These are phyloP conservation scores for Dendrolimus houi DNA, from an alignment of 2,888 invertebrate genomes.

Conservation along the genomic window DNA sequence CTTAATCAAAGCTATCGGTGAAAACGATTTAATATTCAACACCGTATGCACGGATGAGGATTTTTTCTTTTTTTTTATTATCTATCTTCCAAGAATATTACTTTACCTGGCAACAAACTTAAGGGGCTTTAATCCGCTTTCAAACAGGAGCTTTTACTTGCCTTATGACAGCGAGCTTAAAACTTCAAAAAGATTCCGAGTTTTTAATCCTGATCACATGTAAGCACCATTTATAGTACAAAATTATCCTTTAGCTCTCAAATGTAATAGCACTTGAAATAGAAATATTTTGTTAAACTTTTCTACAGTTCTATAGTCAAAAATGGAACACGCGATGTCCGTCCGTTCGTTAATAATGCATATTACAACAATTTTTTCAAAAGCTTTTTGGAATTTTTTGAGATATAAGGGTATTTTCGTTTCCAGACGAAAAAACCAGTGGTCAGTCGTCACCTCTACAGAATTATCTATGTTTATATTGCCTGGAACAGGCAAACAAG, in stretches of 20 bases:
- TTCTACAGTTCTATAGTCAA: too few relatives aligned
- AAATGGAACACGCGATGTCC: too few relatives aligned
- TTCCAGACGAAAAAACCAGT: too few relatives aligned
- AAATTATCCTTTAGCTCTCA: slow-evolving; percentile 3
- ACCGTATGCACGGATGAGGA: slow-evolving; percentile 36
- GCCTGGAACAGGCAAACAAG: too few relatives aligned
- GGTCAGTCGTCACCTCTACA: too few relatives aligned
- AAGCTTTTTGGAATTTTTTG: too few relatives aligned
- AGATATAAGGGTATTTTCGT: too few relatives aligned
- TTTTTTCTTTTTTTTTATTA: slow-evolving; percentile 48
- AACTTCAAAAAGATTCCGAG: slow-evolving; percentile 49
- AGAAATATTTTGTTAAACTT: too few relatives aligned
- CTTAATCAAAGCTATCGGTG: slow-evolving; percentile 36
- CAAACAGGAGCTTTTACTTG: slow-evolving; percentile 62
- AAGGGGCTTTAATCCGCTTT: slow-evolving; percentile 66
- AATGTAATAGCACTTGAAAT: too few relatives aligned
- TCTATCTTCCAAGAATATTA: slow-evolving; percentile 52
- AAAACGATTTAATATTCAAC: slow-evolving; percentile 46
- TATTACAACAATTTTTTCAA: too few relatives aligned
- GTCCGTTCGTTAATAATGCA: too few relatives aligned
- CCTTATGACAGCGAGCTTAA: slow-evolving; percentile 64
- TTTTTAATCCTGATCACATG: slow-evolving; percentile 56
- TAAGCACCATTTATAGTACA: slow-evolving; percentile 15
- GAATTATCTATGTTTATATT: too few relatives aligned
- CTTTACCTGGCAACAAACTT: slow-evolving; percentile 66